Conservation (phyloP, 35 echinoderm and acorn worm genomes). For the Lytechinus pictus region DNA sequence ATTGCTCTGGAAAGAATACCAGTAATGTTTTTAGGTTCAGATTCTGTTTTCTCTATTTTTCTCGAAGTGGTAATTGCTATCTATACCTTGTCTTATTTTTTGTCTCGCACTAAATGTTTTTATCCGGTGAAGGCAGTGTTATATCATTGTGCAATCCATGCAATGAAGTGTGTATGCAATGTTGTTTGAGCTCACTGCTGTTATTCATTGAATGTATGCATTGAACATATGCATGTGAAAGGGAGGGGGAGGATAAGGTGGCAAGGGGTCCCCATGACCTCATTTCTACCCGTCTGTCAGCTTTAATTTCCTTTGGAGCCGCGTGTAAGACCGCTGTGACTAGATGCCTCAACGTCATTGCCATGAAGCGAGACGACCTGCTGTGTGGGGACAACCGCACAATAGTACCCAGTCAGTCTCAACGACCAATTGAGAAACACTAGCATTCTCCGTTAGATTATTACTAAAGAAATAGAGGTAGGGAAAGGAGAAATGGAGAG, state of each 20-base stretch:
- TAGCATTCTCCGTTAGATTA: background rate
- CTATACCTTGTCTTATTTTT: too few species aligned
- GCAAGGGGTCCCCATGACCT: background rate
- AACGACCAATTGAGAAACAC: conserved; percentile 15
- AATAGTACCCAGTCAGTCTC: background rate
- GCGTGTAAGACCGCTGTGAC: conserved; percentile 5
- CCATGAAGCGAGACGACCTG: background rate
- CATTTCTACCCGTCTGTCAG: conserved; percentile 18
- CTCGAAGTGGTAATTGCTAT: too few species aligned
- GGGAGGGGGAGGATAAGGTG: background rate
- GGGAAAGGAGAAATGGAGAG: background rate
- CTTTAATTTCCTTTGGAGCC: conserved; percentile 32
- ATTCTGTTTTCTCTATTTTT: too few species aligned
- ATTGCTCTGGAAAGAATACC: too few species aligned
- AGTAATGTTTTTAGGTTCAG: too few species aligned
- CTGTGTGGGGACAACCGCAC: background rate
- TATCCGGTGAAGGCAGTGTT: too few species aligned
- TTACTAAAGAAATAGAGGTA: background rate
- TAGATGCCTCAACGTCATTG: background rate
- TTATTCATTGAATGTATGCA: background rate
- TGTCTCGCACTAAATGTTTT: too few species aligned
- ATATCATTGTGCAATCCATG: background rate
- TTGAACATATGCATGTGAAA: background rate
- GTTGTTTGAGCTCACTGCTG: background rate
- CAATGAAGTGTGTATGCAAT: background rate